These are phyloP conservation scores for Neocrepidodera transversa DNA, from an alignment of 2,888 invertebrate species.

Conservation along the genomic window DNA sequence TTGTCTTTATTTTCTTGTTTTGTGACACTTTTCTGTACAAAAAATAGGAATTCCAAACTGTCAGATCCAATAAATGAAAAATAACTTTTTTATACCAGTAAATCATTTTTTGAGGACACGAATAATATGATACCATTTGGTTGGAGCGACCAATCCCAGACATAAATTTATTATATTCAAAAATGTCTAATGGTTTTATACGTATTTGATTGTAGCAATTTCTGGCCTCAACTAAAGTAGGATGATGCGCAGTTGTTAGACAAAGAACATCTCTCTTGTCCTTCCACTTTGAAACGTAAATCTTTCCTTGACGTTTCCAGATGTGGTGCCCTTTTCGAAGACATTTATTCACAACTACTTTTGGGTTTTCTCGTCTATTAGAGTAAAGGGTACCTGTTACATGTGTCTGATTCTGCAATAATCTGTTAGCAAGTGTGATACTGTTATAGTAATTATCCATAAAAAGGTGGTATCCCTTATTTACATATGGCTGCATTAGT, in stretches of 20 bases:
- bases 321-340: slow-evolving; percentile 28
- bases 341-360: neutral
- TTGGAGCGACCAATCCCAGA: slow-evolving; percentile 4
- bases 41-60: slow-evolving; percentile 7
- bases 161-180: slow-evolving; percentile 5
- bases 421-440: slow-evolving; percentile 13
- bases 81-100: slow-evolving; percentile 6
- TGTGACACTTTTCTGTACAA: no score
- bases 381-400: neutral
- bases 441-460: slow-evolving; percentile 31
- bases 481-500: slow-evolving; percentile 26
- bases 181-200: slow-evolving; percentile 7
- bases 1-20: no score
- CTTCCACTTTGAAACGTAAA: slow-evolving; percentile 15
- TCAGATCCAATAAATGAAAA: slow-evolving; percentile 5
- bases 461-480: slow-evolving; percentile 24
- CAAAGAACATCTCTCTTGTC: slow-evolving; percentile 21
- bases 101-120: neutral
- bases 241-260: slow-evolving; percentile 16
- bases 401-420: no score
- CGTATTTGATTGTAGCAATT: neutral
- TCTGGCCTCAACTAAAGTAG: neutral
- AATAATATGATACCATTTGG: slow-evolving; percentile 3
- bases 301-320: slow-evolving; percentile 14
- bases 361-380: slow-evolving; percentile 6